phyloP scores from a whole-genome alignment of 1,140 invertebrate species.

The Wasmannia auropunctata region DNA sequence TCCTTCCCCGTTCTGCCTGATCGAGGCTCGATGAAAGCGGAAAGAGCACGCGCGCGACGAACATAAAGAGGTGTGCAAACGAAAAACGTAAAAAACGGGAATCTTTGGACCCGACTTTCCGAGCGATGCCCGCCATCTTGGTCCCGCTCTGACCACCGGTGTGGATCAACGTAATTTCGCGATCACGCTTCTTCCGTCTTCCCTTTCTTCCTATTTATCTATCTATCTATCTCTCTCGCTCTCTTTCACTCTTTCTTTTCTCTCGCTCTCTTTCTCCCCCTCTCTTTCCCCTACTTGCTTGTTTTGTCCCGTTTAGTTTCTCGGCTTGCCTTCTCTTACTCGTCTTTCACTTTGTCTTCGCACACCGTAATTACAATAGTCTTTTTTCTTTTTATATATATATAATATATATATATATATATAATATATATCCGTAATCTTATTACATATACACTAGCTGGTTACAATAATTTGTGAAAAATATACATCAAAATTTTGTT shows the following conservation, averaged over 20 bases:
- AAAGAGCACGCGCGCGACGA: slow-evolving; percentile 1
- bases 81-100: slow-evolving; percentile 74
- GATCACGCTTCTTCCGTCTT: slow-evolving; percentile 62
- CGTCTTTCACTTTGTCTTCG: slow-evolving; percentile 69
- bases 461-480: slow-evolving; percentile 86
- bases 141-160: slow-evolving; percentile 81
- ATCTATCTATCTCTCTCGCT: slow-evolving; percentile 14
- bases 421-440: slow-evolving; percentile 77
- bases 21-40: slow-evolving; percentile 22
- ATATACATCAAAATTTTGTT: slow-evolving; percentile 86
- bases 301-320: slow-evolving; percentile 61
- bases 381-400: slow-evolving; percentile 66
- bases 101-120: slow-evolving; percentile 78
- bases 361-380: slow-evolving; percentile 82
- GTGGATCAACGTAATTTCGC: slow-evolving; percentile 78
- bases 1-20: background rate
- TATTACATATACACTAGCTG: slow-evolving; percentile 84
- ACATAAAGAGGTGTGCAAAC: background rate
- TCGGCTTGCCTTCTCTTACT: slow-evolving; percentile 63
- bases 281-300: slow-evolving; percentile 57
- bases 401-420: slow-evolving; percentile 42
- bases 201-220: slow-evolving; percentile 15
- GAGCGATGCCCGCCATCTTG: slow-evolving; percentile 82
- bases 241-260: slow-evolving; percentile 18
- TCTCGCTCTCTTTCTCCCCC: slow-evolving; percentile 30